A percentile compares a stretch with the other conserved stretches of the same genome.
Conservation (phyloP, 2,113 vertebrate genomes). For the Herpailurus yagouaroundi region DNA sequence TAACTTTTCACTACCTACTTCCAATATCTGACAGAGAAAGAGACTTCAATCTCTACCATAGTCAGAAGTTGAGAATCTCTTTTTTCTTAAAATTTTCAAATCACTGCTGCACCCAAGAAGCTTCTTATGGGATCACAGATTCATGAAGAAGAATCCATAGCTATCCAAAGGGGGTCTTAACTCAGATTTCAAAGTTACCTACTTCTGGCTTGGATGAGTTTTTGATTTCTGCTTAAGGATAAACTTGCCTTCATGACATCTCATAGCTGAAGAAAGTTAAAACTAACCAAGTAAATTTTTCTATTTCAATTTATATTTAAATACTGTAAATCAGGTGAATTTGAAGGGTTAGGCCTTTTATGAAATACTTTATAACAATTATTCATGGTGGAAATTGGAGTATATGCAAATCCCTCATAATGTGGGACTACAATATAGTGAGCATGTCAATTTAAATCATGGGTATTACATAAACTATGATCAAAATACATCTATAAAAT, state of each 20-base stretch:
- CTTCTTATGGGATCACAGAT: background rate
- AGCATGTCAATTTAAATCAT: background rate
- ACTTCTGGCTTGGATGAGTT: background rate
- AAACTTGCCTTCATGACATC: background rate
- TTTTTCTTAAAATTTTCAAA: conserved; percentile 27
- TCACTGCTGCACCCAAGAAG: background rate
- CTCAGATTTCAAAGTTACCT: background rate
- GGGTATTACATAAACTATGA: background rate
- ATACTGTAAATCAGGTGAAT: background rate
- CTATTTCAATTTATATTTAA: background rate
- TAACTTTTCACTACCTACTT: background rate
- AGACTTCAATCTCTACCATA: background rate
- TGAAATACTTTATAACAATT: background rate
- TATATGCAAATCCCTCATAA: background rate
- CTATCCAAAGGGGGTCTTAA: background rate
- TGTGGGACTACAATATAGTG: background rate
- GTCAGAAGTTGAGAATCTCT: conserved; percentile 7
- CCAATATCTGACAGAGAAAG: background rate
- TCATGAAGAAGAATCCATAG: background rate
- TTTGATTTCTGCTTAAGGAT: background rate
- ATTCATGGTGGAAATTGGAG: background rate
- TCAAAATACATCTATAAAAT: background rate
- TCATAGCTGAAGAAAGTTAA: background rate
- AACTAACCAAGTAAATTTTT: background rate
- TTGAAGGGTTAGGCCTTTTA: background rate